These are phyloP conservation scores for Hylyphantes graminicola DNA, from an alignment of 1,140 invertebrate species.

Conservation along the genomic window DNA sequence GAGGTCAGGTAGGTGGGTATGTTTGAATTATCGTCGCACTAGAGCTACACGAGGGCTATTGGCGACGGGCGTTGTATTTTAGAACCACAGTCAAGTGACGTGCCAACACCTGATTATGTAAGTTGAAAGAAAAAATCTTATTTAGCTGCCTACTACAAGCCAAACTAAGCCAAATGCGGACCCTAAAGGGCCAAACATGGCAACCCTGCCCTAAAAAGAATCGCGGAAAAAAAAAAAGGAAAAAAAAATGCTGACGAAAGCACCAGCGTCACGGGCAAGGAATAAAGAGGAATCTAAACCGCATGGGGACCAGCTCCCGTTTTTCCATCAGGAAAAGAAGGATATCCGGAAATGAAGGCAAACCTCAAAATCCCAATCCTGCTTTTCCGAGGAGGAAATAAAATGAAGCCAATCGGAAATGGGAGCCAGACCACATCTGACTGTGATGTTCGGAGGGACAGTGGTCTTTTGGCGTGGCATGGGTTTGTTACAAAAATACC, in stretches of 20 bases:
- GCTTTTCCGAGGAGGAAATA: slow-evolving; percentile 25
- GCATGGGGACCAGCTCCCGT: slow-evolving; percentile 39
- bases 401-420: slow-evolving; percentile 47
- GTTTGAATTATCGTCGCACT: no score
- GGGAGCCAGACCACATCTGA: slow-evolving; percentile 41
- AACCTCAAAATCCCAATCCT: slow-evolving; percentile 53
- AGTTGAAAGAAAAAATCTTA: no score
- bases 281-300: slow-evolving; percentile 17
- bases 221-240: not conserved
- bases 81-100: no score
- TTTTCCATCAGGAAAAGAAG: slow-evolving; percentile 50
- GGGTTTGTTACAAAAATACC: no score
- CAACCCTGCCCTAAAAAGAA: no score
- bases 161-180: no score
- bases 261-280: not conserved
- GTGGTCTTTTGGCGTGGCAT: not conserved
- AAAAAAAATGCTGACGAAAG: not conserved
- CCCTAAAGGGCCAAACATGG: no score
- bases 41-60: no score
- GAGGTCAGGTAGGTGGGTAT: no score
- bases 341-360: slow-evolving; percentile 57
- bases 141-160: no score
- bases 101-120: no score
- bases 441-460: not conserved
- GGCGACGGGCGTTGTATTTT: no score